Base-by-base conservation (phyloP, 2,113 vertebrate species). In the Solea senegalensis region DNA sequence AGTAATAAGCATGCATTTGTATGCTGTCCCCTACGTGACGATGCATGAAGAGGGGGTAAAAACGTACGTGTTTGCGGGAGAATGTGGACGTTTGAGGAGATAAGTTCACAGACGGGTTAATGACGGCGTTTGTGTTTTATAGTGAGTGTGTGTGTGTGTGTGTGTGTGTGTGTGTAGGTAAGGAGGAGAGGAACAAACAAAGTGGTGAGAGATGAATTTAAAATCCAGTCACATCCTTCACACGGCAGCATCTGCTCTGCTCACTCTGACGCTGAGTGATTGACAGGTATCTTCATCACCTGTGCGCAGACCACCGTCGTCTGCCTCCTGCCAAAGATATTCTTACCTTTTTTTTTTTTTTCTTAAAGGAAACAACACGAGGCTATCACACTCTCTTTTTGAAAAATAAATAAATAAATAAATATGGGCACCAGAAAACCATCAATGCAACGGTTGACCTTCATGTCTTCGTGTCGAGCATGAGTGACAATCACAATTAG, bases 251-350 rank as follows among this genome's bases (percentile, higher is more conserved):
- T 82, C 76, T 78, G 68, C 2, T 64, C 62, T 7, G 48, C 58
- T 77, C 43, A 6, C 9, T 63, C 46, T 13, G 45, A 48, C 45
- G 45, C 46, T 16, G 53, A 41, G 56, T 81, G 68, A 74, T 10
- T 46, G 70, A 74, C 27, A 62, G 43, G 73, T 49, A 34, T 43
- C 69, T 69, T 57, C 57, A 76, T 57, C 72, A 52, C 52, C 46
- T 21, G 21, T 21, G 21, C 5, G 8, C 40, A 40, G 11, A 59
- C 40, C 55, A 27, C n/a, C 21, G 53, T 40, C 66, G 64, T 55
- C 64, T 72, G 60, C 57, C 52, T n/a, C 56, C 66, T 63, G 66
- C 7, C 43, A 9, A 55, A 73, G 48, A 11, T 48, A 40, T 46
- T 55, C 44, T 45, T 13, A 53, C 2, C 5, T 1, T 34, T 34